These are phyloP conservation scores for Sparus aurata DNA, from an alignment of 2,797 vertebrate species.

Conservation along the genomic window DNA sequence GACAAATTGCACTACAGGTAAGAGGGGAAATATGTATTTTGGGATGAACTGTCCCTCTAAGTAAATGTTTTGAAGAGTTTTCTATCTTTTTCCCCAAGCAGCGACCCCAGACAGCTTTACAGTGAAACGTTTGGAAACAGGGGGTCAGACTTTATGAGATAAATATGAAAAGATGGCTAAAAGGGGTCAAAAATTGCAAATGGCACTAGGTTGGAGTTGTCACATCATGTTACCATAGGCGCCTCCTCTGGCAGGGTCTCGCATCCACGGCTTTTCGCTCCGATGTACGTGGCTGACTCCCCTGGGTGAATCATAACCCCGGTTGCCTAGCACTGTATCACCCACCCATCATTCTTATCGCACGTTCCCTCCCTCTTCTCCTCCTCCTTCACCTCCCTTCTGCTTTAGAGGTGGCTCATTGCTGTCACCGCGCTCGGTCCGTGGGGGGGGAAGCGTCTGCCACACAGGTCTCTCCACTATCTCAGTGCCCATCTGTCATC, in stretches of 20 bases:
- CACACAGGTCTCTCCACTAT: constrained; percentile 60
- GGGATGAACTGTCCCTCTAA: too few relatives aligned
- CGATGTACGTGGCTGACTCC: constrained; percentile 43
- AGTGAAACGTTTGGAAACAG: constrained; percentile 11
- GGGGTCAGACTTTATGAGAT: constrained; percentile 20
- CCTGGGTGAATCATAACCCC: constrained; percentile 51
- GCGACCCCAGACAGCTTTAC: background rate
- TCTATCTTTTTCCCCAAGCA: background rate
- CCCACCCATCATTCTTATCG: constrained; percentile 55
- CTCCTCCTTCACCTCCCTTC: constrained; percentile 19
- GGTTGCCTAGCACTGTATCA: constrained; percentile 56
- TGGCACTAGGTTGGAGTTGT: constrained; percentile 22
- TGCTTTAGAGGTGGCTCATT: constrained; percentile 60
- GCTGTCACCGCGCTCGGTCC: constrained; percentile 61
- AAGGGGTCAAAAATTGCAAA: constrained; percentile 41
- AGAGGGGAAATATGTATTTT: too few relatives aligned
- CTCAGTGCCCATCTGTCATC: constrained; percentile 75
- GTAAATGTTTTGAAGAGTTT: constrained; percentile 15
- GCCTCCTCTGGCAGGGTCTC: constrained; percentile 26
- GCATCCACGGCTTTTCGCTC: constrained; percentile 16
- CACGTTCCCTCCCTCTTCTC: constrained; percentile 27
- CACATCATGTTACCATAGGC: background rate
- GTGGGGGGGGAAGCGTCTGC: constrained; percentile 54
- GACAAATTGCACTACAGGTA: too few relatives aligned
- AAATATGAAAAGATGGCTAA: constrained; percentile 16